phyloP scores from a whole-genome alignment of 2,113 vertebrate species.

The Grammomys surdaster region DNA sequence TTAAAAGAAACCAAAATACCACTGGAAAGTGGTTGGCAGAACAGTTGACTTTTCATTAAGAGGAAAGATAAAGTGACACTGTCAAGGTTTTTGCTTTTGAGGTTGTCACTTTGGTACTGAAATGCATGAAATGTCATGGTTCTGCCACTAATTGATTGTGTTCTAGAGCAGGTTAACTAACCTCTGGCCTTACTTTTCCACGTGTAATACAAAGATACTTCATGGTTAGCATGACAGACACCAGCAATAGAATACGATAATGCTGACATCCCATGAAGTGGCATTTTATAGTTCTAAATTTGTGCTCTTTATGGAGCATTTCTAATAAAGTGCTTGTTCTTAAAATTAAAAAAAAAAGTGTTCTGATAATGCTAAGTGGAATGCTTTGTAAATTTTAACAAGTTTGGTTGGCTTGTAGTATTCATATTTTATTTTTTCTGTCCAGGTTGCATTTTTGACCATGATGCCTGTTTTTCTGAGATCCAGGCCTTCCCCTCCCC shows the following conservation, averaged over 20 bases:
- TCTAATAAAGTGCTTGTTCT: slow-evolving; percentile 59
- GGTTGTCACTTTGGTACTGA: slow-evolving; percentile 39
- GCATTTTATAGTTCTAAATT: not conserved
- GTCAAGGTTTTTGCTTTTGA: slow-evolving; percentile 1
- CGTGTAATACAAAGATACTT: slow-evolving; percentile 56
- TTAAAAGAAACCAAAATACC: slow-evolving; percentile 63
- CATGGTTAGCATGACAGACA: not conserved
- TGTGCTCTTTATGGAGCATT: slow-evolving; percentile 40
- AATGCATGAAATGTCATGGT: slow-evolving; percentile 50
- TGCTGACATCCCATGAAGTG: no score
- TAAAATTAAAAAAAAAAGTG: not conserved
- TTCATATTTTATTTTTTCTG: not conserved
- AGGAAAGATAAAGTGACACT: slow-evolving; percentile 53
- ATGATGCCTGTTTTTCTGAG: not conserved
- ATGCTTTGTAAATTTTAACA: not conserved
- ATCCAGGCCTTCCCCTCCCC: not conserved
- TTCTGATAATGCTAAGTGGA: not conserved
- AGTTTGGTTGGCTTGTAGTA: not conserved
- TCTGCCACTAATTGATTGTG: slow-evolving; percentile 59
- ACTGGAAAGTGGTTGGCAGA: slow-evolving; percentile 52
- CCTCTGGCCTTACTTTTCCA: slow-evolving; percentile 65
- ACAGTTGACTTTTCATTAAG: slow-evolving; percentile 45
- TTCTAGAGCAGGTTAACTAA: slow-evolving; percentile 60
- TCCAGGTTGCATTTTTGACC: slow-evolving; percentile 12
- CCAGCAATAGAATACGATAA: no score